Base-by-base conservation (phyloP, 2,113 vertebrate genomes). In the Lophius piscatorius region DNA sequence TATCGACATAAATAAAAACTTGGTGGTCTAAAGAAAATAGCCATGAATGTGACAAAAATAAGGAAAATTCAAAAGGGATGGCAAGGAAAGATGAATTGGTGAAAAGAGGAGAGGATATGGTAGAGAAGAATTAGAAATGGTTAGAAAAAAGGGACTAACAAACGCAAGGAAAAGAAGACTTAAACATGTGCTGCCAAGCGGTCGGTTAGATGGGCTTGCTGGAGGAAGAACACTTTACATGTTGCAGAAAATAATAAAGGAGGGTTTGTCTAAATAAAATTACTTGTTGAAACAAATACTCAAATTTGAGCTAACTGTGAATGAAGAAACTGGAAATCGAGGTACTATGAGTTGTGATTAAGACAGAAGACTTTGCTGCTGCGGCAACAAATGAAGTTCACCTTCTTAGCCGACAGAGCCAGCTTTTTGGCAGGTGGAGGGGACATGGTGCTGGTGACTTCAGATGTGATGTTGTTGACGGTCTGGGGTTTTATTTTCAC, bases 1-100 rank as follows among this genome's bases (percentile, higher is more conserved):
- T 94, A 98, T 95, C 60, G 95, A 98, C 94, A 98, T 91, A 97
- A 98, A 98, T 93, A 95, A 96, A 96, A 95, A 94, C 94, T 95
- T 94, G 93, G 94, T 95, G 92, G 94, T 96, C 93, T 94, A 94
- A 95, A 90, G 80, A 89, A 92, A 91, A 92, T 90, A 93, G 91
- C 91, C 92, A 81, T 92, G 90, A 93, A 89, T 86, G 78, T 90
- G 87, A 93, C 88, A 92, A 92, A 93, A 86, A 87, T 76, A 69
- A 86, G 69, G 69, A 78, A 55, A 70, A 80, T 60, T 64, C 52
- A 52, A 55, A 79, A 75, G 42, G 74, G 73, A 82, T 84, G 78
- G 68, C 29, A 36, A 70, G 79, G 81, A 51, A 69, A 67, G 80
- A 73, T 84, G 73, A 73, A 71, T 84, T 80, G 80, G 76, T 67